Conservation (phyloP, 2,888 invertebrate species). For the Oscheius sp. region DNA sequence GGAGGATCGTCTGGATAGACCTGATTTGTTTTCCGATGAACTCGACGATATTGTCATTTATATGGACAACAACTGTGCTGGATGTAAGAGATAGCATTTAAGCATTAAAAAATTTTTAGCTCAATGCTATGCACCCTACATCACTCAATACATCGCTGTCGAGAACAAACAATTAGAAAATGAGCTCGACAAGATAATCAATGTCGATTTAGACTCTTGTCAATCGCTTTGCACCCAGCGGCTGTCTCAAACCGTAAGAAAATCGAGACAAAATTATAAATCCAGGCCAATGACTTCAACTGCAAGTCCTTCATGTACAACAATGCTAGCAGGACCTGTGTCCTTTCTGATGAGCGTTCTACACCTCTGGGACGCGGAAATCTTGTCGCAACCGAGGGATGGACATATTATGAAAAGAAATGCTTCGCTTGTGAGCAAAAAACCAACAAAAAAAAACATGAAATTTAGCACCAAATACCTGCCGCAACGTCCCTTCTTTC, state of each 20-base stretch:
- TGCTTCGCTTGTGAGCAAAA: conserved; percentile 67
- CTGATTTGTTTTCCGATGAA: conserved; percentile 70
- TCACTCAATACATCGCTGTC: conserved; percentile 70
- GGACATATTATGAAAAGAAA: conserved; percentile 70
- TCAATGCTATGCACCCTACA: conserved; percentile 69
- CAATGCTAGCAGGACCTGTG: conserved; percentile 62
- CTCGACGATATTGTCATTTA: conserved; percentile 69
- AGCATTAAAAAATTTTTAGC: too few species aligned
- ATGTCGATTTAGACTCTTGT: conserved; percentile 64
- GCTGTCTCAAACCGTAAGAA: conserved; percentile 57
- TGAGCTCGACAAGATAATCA: conserved; percentile 65
- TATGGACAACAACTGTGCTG: conserved; percentile 71
- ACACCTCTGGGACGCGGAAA: conserved; percentile 67
- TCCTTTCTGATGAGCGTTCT: conserved; percentile 68
- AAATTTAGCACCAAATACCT: conserved; percentile 66
- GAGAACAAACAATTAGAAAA: conserved; percentile 64
- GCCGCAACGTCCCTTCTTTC: conserved; percentile 68
- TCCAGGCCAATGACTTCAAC: conserved; percentile 68
- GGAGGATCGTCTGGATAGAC: conserved; percentile 68
- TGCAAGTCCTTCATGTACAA: conserved; percentile 71
- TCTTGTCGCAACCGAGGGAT: conserved; percentile 58
- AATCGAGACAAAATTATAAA: neutral
- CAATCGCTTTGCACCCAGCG: conserved; percentile 67
- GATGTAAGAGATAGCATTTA: conserved; percentile 64
- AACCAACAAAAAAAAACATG: neutral